Evolutionary conservation across 2,888 invertebrate genomes (phyloP).

Genomic region (Papilio elwesi): DNA sequence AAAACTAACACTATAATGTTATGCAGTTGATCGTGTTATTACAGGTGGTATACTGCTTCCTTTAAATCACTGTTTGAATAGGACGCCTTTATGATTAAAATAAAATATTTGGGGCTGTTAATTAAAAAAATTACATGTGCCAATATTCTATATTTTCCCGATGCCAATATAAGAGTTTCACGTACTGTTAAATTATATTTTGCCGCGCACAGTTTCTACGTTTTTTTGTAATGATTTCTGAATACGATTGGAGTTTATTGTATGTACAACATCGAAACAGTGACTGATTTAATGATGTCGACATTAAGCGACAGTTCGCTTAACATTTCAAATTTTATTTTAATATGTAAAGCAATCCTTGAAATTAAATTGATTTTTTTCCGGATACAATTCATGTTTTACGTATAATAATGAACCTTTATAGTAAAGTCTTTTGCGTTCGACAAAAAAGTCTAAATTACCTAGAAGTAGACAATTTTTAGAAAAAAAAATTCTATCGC

Average conservation of each 20-base stretch:
- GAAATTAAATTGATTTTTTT: background rate
- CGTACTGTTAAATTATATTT: constrained; percentile 32
- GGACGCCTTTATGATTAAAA: no score
- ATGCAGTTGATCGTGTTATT: no score
- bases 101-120: no score
- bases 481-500: no score
- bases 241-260: constrained; percentile 49
- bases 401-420: background rate
- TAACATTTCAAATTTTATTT: constrained; percentile 30
- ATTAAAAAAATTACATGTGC: no score
- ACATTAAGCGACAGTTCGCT: constrained; percentile 32
- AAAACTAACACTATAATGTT: background rate
- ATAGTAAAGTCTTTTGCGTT: background rate
- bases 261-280: constrained; percentile 48
- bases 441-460: no score
- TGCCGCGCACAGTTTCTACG: constrained; percentile 36
- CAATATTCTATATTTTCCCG: no score
- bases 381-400: background rate
- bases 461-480: no score
- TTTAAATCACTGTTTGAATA: no score
- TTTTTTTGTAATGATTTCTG: constrained; percentile 45
- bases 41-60: no score
- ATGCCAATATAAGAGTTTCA: constrained; percentile 31
- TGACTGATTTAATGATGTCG: constrained; percentile 47
- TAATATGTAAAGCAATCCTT: background rate